phyloP scores from a whole-genome alignment of 1,140 invertebrate genomes.

The Drosophila obscura region DNA sequence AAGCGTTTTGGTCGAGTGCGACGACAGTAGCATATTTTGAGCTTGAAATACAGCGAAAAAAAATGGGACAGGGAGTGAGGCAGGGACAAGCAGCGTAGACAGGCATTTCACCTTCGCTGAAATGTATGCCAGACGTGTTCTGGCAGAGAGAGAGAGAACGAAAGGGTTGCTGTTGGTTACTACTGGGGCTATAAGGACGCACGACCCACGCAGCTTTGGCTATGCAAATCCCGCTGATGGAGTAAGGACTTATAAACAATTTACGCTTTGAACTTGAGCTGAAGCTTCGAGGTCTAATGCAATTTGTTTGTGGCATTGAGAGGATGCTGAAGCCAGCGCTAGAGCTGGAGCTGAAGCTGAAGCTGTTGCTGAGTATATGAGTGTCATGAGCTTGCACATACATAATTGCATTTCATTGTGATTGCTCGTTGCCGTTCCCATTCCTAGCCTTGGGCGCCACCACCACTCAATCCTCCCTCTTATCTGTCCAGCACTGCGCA shows the following conservation, averaged over 20 bases:
- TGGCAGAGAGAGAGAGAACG: constrained; percentile 22
- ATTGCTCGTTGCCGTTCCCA: constrained; percentile 21
- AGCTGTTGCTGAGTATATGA: no score
- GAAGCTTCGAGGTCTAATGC: constrained; percentile 52
- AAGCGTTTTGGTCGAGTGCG: constrained; percentile 66
- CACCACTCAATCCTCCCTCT: neutral
- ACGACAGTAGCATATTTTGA: constrained; percentile 65
- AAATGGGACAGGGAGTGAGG: neutral
- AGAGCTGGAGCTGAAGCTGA: neutral
- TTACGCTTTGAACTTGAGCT: constrained; percentile 15
- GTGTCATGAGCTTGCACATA: constrained; percentile 57
- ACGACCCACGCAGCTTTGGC: constrained; percentile 14
- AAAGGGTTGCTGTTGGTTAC: constrained; percentile 21
- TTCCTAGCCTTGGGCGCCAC: constrained; percentile 19
- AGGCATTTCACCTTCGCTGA: constrained; percentile 63
- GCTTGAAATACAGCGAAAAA: constrained; percentile 43
- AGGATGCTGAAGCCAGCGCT: neutral
- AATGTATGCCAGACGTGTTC: constrained; percentile 42
- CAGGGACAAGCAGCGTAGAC: constrained; percentile 19
- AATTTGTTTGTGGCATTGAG: constrained; percentile 66
- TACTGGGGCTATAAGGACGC: constrained; percentile 17
- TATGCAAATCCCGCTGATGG: constrained; percentile 54
- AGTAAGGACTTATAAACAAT: constrained; percentile 24
- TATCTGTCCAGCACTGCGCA: constrained; percentile 14
- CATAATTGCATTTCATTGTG: constrained; percentile 76